phyloP scores from a whole-genome alignment of 1,140 invertebrate genomes.

The Drosophila arizonae region DNA sequence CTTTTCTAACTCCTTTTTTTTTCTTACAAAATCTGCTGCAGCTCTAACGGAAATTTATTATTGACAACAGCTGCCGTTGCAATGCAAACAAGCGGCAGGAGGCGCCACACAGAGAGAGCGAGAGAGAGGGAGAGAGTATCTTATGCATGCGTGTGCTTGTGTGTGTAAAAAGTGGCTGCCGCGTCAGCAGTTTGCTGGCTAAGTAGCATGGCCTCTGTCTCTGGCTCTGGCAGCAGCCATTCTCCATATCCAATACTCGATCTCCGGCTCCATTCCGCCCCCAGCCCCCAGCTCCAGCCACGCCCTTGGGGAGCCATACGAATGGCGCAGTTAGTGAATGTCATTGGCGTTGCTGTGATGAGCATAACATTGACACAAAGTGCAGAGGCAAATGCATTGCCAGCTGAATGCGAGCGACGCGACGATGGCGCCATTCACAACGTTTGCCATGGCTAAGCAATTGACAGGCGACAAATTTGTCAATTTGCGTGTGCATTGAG shows the following conservation, averaged over 20 bases:
- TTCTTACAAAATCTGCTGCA: conserved; percentile 76
- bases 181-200: conserved; percentile 70
- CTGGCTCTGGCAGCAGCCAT: conserved; percentile 24
- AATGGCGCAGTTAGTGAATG: conserved; percentile 50
- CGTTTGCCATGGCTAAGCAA: conserved; percentile 8
- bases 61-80: conserved; percentile 79
- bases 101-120: background rate
- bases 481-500: conserved; percentile 36
- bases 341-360: conserved; percentile 63
- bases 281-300: background rate
- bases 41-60: conserved; percentile 82
- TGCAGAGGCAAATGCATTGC: conserved; percentile 42
- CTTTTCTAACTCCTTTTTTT: conserved; percentile 21
- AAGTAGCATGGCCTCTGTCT: conserved; percentile 63
- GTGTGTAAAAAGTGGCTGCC: conserved; percentile 48
- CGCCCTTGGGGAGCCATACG: background rate
- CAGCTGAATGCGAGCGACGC: background rate
- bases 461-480: conserved; percentile 48
- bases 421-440: background rate
- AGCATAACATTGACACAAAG: conserved; percentile 78
- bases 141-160: background rate
- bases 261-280: background rate
- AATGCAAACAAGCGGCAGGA: conserved; percentile 71
- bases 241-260: background rate
- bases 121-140: background rate